Evolutionary conservation across 2,113 vertebrate genomes (phyloP).

Genomic region (Bambusicola thoracicus): DNA sequence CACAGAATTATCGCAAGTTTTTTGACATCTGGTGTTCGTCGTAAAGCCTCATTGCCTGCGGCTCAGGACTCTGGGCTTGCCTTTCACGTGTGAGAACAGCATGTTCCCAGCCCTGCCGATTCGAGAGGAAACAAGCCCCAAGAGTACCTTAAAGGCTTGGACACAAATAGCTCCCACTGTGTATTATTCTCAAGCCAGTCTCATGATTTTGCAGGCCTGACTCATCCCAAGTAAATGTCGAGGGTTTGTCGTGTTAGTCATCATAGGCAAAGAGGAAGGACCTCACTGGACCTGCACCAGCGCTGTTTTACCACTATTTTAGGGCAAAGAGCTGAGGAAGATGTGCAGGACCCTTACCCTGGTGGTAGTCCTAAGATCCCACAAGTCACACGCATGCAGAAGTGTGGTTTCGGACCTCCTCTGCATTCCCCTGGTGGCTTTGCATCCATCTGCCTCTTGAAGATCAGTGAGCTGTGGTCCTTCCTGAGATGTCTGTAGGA

Average conservation of each 20-base stretch:
- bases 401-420: not conserved
- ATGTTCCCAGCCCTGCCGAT: not conserved
- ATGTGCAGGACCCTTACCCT: not conserved
- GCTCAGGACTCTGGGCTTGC: not conserved
- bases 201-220: slow-evolving; percentile 44
- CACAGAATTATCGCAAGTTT: not conserved
- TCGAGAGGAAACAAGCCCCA: slow-evolving; percentile 52
- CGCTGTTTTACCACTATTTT: not conserved
- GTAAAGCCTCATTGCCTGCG: not conserved
- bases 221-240: not conserved
- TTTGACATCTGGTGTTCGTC: not conserved
- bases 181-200: slow-evolving; percentile 50
- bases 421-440: not conserved
- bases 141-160: slow-evolving; percentile 30
- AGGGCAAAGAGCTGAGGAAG: not conserved
- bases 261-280: slow-evolving; percentile 18
- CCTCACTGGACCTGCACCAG: not conserved
- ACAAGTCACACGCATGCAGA: not conserved
- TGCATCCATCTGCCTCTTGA: not conserved
- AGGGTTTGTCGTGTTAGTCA: not conserved
- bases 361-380: not conserved
- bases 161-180: slow-evolving; percentile 16
- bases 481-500: not conserved
- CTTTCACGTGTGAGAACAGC: not conserved
- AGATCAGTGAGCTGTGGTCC: fast-evolving